A percentile compares a stretch with the other conserved stretches of the same genome.
Conservation (phyloP, 1,140 invertebrate species). For the Parapsyche elsis region DNA sequence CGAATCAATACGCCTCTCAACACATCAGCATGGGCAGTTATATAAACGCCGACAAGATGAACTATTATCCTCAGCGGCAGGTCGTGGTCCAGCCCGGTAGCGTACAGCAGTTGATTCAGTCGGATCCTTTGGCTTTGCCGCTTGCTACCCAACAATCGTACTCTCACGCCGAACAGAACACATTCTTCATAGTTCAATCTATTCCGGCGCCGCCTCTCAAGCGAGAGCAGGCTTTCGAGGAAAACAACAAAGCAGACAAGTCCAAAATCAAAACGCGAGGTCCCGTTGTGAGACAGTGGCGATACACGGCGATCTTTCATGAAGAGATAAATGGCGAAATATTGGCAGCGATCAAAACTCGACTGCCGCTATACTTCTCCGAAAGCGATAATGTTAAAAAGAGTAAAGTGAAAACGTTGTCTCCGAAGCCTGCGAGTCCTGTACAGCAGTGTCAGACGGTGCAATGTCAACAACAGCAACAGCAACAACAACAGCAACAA, state of each 20-base stretch:
- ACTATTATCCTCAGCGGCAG: slow-evolving; percentile 48
- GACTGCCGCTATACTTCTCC: slow-evolving; percentile 66
- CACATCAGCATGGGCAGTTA: slow-evolving; percentile 46
- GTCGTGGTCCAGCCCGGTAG: slow-evolving; percentile 47
- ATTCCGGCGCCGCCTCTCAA: slow-evolving; percentile 30
- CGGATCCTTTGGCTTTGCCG: background rate
- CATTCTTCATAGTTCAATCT: slow-evolving; percentile 51
- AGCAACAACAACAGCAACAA: slow-evolving; percentile 29
- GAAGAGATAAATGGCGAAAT: slow-evolving; percentile 67
- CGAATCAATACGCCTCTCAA: slow-evolving; percentile 45
- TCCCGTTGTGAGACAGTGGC: slow-evolving; percentile 66
- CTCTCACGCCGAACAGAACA: slow-evolving; percentile 34
- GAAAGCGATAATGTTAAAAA: slow-evolving; percentile 65
- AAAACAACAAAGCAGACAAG: slow-evolving; percentile 35
- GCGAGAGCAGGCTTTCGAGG: background rate
- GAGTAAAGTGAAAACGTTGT: slow-evolving; percentile 55
- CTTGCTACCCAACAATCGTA: background rate
- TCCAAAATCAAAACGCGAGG: slow-evolving; percentile 63
- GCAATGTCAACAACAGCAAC: slow-evolving; percentile 4
- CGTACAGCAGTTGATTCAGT: slow-evolving; percentile 41
- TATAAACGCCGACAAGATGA: slow-evolving; percentile 49
- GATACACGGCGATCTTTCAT: slow-evolving; percentile 67
- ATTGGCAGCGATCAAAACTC: slow-evolving; percentile 66
- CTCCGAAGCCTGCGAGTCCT: background rate
- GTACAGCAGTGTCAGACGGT: slow-evolving; percentile 17